Evolutionary conservation across 2,797 vertebrate genomes (phyloP), one percentile per base, ranked within the genome.

Genomic region (Leptoclinus maculatus): DNA sequence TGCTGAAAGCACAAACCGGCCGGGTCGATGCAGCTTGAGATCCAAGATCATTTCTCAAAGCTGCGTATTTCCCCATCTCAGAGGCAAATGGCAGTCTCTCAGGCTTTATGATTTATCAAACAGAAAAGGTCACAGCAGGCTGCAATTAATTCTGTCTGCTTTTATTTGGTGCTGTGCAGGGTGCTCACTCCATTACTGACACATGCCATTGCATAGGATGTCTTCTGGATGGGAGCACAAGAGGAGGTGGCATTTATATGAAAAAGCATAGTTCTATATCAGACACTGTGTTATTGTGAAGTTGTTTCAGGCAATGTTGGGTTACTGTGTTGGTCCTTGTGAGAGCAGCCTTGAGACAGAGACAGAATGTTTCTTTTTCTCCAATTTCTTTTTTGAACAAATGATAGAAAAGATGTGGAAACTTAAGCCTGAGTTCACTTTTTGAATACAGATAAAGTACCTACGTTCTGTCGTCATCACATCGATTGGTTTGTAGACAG

Each of bases 71-170:
- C 79, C 79, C 71, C 83, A 71, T 93, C 82, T 78, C 73, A 7
- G 53, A 70, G 54, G 83, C 85, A 90, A 82, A 88, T 78, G 58
- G 80, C 83, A 62, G 82, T 82, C 86, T 86, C 79, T 75, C 27
- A 67, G 76, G 86, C 87, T 83, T 83, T 90, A 91, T 92, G 93
- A 94, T 94, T 94, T 93, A 95, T 95, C 87, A 93, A 93, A 91
- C 78, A 73, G 82, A 90, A 94, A 94, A 95, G 94, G 94, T 94
- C 94, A 92, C 38, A 53, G 85, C 88, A 62, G 84, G 78, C 83
- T 83, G 86, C 91, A 93, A 95, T 95, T 94, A 95, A 94, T 95
- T 91, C 87, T 87, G 89, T 89, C 87, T 89, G 93, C 85, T 92
- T 94, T 94, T 92, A 91, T 94, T 94, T 90, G 86, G 79, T 79